Conservation (phyloP, 2,797 vertebrate genomes). For the Heteromormyrus szaboi region DNA sequence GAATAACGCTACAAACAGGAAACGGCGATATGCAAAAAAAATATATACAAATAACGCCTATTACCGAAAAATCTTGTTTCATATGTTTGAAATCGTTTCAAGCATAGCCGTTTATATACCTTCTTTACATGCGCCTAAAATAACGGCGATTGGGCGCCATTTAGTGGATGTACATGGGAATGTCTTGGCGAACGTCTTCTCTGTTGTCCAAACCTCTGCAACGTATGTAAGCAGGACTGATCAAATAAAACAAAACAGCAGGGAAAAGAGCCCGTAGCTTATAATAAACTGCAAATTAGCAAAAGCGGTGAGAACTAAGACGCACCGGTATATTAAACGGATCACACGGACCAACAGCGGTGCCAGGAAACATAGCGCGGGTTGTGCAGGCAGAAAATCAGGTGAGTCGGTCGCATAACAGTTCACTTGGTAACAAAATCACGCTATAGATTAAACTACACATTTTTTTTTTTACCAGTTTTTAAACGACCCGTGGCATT, state of each 20-base stretch:
- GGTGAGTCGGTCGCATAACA: background rate
- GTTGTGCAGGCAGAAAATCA: background rate
- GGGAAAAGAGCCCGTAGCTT: background rate
- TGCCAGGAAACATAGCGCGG: background rate
- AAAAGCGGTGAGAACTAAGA: background rate
- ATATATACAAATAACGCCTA: background rate
- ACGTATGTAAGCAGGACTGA: background rate
- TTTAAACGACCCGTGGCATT: background rate
- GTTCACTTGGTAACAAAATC: background rate
- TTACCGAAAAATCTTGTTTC: background rate
- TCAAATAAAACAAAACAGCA: background rate
- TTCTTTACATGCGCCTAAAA: background rate
- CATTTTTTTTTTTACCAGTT: background rate
- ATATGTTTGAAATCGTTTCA: background rate
- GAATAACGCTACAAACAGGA: background rate
- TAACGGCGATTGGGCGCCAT: conserved; percentile 4
- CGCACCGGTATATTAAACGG: background rate
- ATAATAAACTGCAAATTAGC: background rate
- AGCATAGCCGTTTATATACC: background rate
- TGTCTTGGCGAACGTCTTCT: background rate
- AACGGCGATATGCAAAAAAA: background rate
- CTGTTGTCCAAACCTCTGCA: background rate
- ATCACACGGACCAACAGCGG: background rate
- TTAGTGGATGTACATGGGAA: background rate
- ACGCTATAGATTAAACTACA: background rate